phyloP scores from a whole-genome alignment of 2,888 invertebrate genomes.

The Tyria jacobaeae region DNA sequence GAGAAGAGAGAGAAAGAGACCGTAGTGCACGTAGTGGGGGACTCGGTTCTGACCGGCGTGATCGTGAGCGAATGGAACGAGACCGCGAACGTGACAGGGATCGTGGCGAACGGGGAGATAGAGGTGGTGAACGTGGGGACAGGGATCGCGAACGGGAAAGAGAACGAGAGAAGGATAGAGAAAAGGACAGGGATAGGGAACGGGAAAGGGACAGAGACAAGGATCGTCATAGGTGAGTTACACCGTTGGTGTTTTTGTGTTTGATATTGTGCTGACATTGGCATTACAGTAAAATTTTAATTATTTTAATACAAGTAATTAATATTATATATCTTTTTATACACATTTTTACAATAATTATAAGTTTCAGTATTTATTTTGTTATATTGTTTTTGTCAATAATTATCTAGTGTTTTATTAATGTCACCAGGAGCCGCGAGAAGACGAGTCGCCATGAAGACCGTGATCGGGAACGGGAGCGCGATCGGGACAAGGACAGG shows the following conservation, averaged over 20 bases:
- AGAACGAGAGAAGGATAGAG: conserved; percentile 32
- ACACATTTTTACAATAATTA: no score
- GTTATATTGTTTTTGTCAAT: not conserved
- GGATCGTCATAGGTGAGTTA: conserved; percentile 42
- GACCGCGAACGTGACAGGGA: conserved; percentile 75
- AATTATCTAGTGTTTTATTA: no score
- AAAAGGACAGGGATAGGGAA: conserved; percentile 26
- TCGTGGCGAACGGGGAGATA: conserved; percentile 53
- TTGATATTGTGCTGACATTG: not conserved
- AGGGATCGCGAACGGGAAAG: conserved; percentile 35
- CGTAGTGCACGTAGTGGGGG: conserved; percentile 70
- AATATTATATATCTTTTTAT: no score
- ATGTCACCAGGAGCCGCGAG: conserved; percentile 56
- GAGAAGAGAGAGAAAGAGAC: conserved; percentile 79
- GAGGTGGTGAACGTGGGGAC: conserved; percentile 22
- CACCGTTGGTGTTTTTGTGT: no score
- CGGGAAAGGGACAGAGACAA: conserved; percentile 33
- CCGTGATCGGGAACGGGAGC: conserved; percentile 61
- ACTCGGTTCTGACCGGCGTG: conserved; percentile 76
- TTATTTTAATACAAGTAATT: no score
- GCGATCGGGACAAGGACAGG: conserved; percentile 62
- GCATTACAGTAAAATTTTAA: no score
- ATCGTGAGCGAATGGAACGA: conserved; percentile 78
- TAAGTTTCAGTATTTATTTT: not conserved
- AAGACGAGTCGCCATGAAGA: conserved; percentile 56